A percentile compares a stretch with the other conserved stretches of the same genome.
These are phyloP conservation scores for Macaca fascicularis DNA, from an alignment of 2,113 vertebrate species.

Conservation along the genomic window DNA sequence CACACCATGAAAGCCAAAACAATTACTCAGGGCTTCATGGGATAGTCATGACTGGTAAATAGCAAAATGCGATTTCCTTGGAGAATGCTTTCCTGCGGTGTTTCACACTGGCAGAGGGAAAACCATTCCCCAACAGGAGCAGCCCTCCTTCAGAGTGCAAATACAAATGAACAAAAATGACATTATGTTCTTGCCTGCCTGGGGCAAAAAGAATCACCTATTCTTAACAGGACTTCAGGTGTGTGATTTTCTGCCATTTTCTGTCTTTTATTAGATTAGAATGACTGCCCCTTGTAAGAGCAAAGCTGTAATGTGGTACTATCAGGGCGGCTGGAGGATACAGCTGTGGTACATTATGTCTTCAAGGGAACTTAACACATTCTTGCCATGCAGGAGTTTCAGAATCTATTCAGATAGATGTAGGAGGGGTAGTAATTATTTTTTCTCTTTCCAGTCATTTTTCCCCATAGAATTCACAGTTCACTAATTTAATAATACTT, in stretches of 20 bases:
- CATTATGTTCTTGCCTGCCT: conserved; percentile 68
- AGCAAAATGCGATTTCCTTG: conserved; percentile 58
- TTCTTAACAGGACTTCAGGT: conserved; percentile 64
- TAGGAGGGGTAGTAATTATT: conserved; percentile 12
- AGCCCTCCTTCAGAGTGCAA: conserved; percentile 24
- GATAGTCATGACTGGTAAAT: conserved; percentile 55
- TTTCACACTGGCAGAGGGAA: conserved; percentile 42
- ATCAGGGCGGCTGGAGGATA: background rate
- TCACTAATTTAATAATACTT: conserved; percentile 71
- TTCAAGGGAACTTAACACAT: background rate
- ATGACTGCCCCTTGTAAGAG: conserved; percentile 12
- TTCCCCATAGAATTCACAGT: conserved; percentile 2
- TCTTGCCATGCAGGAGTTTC: background rate
- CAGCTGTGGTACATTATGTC: background rate
- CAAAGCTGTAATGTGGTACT: background rate
- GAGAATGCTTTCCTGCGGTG: conserved; percentile 24
- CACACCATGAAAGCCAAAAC: conserved; percentile 67
- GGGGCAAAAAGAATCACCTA: conserved; percentile 56
- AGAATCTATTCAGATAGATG: background rate
- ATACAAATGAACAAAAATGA: conserved; percentile 61
- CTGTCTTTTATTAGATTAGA: conserved; percentile 51
- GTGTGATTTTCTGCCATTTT: conserved; percentile 59
- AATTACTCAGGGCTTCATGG: conserved; percentile 67
- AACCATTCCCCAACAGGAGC: background rate
- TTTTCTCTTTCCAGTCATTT: conserved; percentile 42